Base-by-base conservation (phyloP, 2,797 vertebrate genomes). In the Heterohyrax brucei region DNA sequence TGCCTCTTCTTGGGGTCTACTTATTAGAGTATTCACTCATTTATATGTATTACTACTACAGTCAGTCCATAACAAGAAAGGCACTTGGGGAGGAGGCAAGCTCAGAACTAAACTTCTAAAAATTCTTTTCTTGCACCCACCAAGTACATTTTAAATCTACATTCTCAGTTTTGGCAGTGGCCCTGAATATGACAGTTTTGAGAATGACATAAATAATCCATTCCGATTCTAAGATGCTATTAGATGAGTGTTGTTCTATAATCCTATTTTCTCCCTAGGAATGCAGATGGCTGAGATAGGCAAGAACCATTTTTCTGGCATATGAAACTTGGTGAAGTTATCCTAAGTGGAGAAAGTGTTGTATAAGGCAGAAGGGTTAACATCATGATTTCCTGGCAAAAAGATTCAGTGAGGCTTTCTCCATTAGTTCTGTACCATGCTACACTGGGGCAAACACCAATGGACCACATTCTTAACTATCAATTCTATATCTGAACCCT, bases 221-320 rank as follows among this genome's bases (percentile, higher is more conserved):
- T 80, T 89, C 87, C 66, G 73, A 87, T 28, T 84, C 68, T 44
- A 93, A 95, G 78, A 87, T 48, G 85, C 48, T 92, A 93, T 68
- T 89, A 77, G 83, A 70, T 93, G 85, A 76, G 13, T 53, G 13
- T 62, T 44, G 77, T 81, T 92, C 68, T 87, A 44, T 73, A 85
- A 73, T 66, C 48, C 44, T 72, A 33, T 30, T 76, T 77, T 53
- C 77, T 44, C 53, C 14, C 77, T 87, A 56, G 13, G 82, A 85
- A 92, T 64, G 53, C 19, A 92, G 44, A 84, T 76, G 39, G 68
- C 82, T 85, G 30, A 78, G 87, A 81, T 26, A 12, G 61, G 39
- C 77, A 87, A 76, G 83, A 46, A 83, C 26, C 18, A 3, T 48
- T 88, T 76, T 89, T 76, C 86, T 50, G 76, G 75, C 53, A 86